A percentile compares a stretch with the other conserved stretches of the same genome.
These are phyloP conservation scores for Nezara viridula DNA, from an alignment of 2,888 invertebrate genomes.

Conservation along the genomic window DNA sequence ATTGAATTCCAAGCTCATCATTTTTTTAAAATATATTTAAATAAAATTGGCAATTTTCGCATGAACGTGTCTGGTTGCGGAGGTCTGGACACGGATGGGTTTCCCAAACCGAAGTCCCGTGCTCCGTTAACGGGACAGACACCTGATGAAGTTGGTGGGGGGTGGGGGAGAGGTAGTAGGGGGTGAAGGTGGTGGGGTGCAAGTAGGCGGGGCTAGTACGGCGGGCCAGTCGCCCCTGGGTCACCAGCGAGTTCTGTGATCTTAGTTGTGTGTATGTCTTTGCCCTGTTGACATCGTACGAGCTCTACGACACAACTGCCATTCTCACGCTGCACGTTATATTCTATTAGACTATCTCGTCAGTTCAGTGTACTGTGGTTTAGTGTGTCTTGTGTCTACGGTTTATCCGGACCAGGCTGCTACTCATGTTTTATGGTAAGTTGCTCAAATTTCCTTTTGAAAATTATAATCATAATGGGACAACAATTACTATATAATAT, in stretches of 20 bases:
- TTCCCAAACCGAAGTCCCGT: not conserved
- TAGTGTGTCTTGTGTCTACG: slow-evolving; percentile 16
- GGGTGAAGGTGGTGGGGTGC: not conserved
- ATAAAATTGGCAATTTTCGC: not conserved
- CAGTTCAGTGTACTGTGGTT: slow-evolving; percentile 6
- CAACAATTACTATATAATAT: no score
- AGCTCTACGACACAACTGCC: not conserved
- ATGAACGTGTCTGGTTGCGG: not conserved
- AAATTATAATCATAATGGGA: no score
- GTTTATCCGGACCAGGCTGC: not conserved
- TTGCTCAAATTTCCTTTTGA: no score
- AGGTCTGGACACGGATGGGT: not conserved
- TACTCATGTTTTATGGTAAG: not conserved
- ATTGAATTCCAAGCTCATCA: not conserved
- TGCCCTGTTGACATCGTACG: slow-evolving; percentile 45
- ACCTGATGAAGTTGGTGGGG: slow-evolving; percentile 8
- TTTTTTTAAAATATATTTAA: not conserved
- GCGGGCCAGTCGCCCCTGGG: slow-evolving; percentile 39
- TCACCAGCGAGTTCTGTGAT: not conserved
- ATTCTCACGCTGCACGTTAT: not conserved
- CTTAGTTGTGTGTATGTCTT: not conserved
- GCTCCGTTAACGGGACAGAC: slow-evolving; percentile 48
- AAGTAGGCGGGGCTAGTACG: slow-evolving; percentile 16
- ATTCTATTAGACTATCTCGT: not conserved
- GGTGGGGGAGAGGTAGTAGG: not conserved